These are phyloP conservation scores for Pygoscelis antarcticus DNA, from an alignment of 2,113 vertebrate genomes.

Conservation along the genomic window DNA sequence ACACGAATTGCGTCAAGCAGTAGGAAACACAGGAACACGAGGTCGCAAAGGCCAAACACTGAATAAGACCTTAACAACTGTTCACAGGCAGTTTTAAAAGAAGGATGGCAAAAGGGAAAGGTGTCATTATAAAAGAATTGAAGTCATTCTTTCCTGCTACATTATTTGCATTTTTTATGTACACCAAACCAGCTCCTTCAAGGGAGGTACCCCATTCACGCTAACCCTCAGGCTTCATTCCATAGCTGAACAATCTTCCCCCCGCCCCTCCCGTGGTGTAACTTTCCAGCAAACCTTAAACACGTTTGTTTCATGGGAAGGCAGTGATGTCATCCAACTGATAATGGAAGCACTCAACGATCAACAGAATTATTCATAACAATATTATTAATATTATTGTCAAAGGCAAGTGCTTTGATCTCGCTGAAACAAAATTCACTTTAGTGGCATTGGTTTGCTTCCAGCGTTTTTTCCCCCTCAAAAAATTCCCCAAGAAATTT, in stretches of 20 bases:
- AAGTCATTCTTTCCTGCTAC: neutral
- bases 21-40: neutral
- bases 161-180: neutral
- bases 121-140: neutral
- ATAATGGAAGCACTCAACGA: neutral
- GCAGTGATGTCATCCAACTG: neutral
- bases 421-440: neutral
- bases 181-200: neutral
- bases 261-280: neutral
- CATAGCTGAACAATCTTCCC: neutral
- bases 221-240: conserved; percentile 7
- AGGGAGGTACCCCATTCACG: neutral
- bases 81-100: neutral
- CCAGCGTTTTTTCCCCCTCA: neutral
- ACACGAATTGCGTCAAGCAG: neutral
- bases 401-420: conserved; percentile 9
- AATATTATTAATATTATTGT: neutral
- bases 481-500: neutral
- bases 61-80: neutral
- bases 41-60: neutral
- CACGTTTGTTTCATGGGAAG: neutral
- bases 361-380: conserved; percentile 12
- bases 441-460: neutral
- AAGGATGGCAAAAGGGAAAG: neutral
- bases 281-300: neutral